A percentile compares a stretch with the other conserved stretches of the same genome.
Conservation (phyloP, 2,888 invertebrate genomes). For the Heliconius charithonia region DNA sequence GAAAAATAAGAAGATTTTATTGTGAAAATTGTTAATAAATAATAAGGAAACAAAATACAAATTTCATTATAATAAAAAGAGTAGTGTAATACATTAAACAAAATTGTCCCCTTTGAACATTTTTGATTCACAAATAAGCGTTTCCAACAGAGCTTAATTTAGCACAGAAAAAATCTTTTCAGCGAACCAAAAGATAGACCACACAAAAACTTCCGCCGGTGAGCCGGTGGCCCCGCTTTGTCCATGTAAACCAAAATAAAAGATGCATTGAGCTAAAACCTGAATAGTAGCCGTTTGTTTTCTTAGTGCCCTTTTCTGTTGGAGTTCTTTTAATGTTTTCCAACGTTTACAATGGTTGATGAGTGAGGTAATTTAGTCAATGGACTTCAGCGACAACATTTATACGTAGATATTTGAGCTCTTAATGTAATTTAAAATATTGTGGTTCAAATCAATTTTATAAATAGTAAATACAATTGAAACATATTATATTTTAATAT, state of each 20-base stretch:
- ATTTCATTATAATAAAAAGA: not conserved
- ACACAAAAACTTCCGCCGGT: slow-evolving; percentile 42
- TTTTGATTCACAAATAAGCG: slow-evolving; percentile 18
- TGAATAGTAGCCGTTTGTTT: slow-evolving; percentile 43
- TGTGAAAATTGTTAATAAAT: not conserved
- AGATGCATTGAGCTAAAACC: slow-evolving; percentile 47
- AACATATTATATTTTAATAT: not conserved
- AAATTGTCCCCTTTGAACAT: slow-evolving; percentile 20
- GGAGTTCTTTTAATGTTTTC: slow-evolving; percentile 38
- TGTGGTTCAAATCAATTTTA: too few relatives aligned
- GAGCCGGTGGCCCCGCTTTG: slow-evolving; percentile 40
- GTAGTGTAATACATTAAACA: not conserved
- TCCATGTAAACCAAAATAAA: slow-evolving; percentile 47
- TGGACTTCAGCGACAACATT: not conserved
- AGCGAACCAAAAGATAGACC: slow-evolving; percentile 37
- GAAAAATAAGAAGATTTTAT: not conserved
- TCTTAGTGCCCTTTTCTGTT: slow-evolving; percentile 44
- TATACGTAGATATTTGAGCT: not conserved
- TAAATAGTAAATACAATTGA: too few relatives aligned
- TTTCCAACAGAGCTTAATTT: slow-evolving; percentile 35
- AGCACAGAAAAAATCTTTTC: slow-evolving; percentile 35
- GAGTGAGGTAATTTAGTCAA: slow-evolving; percentile 22
- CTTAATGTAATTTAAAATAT: too few relatives aligned
- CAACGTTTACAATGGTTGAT: slow-evolving; percentile 12
- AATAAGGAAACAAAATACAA: not conserved